Evolutionary conservation across 2,113 vertebrate genomes (phyloP), one percentile per base, ranked within the genome.

Genomic region (Pseudorhombus dupliciocellatus): DNA sequence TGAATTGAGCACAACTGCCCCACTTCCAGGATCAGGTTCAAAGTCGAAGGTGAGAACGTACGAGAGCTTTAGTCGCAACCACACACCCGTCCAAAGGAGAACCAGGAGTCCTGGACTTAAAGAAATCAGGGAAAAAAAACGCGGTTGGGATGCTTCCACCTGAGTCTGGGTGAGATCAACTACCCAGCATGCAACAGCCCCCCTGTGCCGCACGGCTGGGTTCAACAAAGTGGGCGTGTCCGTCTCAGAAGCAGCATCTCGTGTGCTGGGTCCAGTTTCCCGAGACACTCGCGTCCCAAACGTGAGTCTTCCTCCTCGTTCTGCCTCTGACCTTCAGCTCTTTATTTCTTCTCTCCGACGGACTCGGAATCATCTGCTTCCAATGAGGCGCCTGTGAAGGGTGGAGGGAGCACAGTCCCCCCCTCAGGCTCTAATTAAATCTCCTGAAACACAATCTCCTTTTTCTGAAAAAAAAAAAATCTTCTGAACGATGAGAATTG

Each of bases 11-110:
- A 78, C 65, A 82, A 77, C 42, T 31, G 71, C 50, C 83, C 87
- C 84, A 90, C 88, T 92, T 92, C 91, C 90, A 90, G 88, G 91
- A 92, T 91, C 75, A 80, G 90, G 83, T 26, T 77, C 77, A 76
- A 52, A 79, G 79, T 73, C 64, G 72, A 88, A 85, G 75, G 66
- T 65, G 71, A 66, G 60, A 62, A 42, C 26, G n/a, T n/a, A n/a
- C n/a, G n/a, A n/a, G n/a, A n/a, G n/a, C n/a, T n/a, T n/a, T n/a
- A n/a, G n/a, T 50, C 59, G 78, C 75, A 74, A 66, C 83, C 80
- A 88, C 57, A 84, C 81, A 80, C 79, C 64, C 79, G 20, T 73
- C 34, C 58, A 75, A 73, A 57, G 21, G 3, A 21, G 7, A 57
- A 30, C 60, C 34, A 73, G 77, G 52, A 48, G 50, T 77, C 62